These are phyloP conservation scores for Syngnathus typhle DNA, from an alignment of 2,113 vertebrate genomes.

Conservation along the genomic window DNA sequence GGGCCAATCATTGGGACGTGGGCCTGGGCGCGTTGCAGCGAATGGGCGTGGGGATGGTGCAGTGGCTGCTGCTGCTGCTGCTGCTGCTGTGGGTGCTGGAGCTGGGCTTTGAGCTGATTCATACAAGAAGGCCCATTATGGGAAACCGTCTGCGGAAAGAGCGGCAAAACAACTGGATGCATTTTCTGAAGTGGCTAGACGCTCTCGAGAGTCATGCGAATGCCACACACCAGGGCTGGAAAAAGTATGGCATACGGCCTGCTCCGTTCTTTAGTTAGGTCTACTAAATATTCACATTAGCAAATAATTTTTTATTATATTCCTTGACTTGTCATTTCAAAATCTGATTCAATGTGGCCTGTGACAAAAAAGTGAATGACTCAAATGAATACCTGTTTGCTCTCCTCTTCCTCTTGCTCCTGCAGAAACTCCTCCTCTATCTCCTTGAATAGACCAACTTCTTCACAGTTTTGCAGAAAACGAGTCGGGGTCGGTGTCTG, in stretches of 20 bases:
- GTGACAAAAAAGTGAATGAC: not conserved
- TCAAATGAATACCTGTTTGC: conserved; percentile 72
- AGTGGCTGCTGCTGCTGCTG: conserved; percentile 45
- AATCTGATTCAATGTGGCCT: too few species aligned
- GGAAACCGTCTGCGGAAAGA: conserved; percentile 77
- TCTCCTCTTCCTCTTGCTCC: conserved; percentile 87
- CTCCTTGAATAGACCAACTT: conserved; percentile 94
- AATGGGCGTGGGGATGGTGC: conserved; percentile 80
- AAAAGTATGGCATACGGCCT: not conserved
- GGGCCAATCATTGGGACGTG: conserved; percentile 55
- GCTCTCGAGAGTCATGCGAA: not conserved
- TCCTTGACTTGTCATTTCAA: too few species aligned
- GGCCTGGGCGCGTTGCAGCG: conserved; percentile 52
- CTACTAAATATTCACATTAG: too few species aligned
- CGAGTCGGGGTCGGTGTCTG: conserved; percentile 94
- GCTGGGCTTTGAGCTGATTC: conserved; percentile 63
- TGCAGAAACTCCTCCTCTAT: conserved; percentile 93
- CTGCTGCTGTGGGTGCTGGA: conserved; percentile 51
- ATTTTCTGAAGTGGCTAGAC: conserved; percentile 10
- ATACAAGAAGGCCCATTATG: conserved; percentile 76
- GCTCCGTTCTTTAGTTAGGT: not conserved
- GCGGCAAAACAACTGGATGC: conserved; percentile 44
- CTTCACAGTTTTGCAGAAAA: conserved; percentile 96
- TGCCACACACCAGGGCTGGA: not conserved
- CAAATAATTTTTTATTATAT: too few species aligned